Percentiles rank a stretch among this genome's conserved stretches.
These are phyloP conservation scores for Camptogramma bilineatum DNA, from an alignment of 2,888 invertebrate genomes.

Conservation along the genomic window DNA sequence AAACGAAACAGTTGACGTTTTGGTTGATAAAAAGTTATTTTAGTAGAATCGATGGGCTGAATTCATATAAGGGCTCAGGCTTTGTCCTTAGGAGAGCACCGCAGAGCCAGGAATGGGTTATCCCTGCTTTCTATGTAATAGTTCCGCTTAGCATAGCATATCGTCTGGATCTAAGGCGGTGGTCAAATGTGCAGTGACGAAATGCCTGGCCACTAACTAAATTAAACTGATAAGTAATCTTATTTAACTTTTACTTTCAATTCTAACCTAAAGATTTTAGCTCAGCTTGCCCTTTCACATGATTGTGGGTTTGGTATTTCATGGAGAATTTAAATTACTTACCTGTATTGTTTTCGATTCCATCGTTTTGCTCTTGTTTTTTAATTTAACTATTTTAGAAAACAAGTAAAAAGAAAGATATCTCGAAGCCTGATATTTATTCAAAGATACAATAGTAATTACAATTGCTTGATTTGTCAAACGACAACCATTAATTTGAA, in stretches of 20 bases:
- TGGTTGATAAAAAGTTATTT: too few relatives aligned
- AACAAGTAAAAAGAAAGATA: background rate
- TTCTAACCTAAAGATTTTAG: background rate
- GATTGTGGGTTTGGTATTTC: background rate
- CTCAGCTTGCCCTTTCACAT: background rate
- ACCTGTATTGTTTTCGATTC: background rate
- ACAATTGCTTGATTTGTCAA: too few relatives aligned
- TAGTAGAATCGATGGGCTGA: too few relatives aligned
- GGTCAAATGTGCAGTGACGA: slow-evolving; percentile 56
- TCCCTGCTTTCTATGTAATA: slow-evolving; percentile 55
- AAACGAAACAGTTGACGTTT: too few relatives aligned
- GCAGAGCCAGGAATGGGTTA: too few relatives aligned
- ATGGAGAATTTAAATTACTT: background rate
- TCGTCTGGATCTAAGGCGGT: slow-evolving; percentile 68
- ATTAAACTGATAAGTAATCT: slow-evolving; percentile 45
- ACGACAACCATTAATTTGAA: too few relatives aligned
- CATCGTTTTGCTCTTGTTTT: background rate
- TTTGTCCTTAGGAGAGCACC: too few relatives aligned
- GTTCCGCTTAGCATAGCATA: slow-evolving; percentile 68
- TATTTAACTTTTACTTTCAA: slow-evolving; percentile 23
- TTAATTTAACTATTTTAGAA: background rate
- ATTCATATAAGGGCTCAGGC: too few relatives aligned
- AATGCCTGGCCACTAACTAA: slow-evolving; percentile 34
- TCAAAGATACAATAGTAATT: too few relatives aligned
- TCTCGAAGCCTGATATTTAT: too few relatives aligned